These are phyloP conservation scores for Philaethria dido DNA, from an alignment of 2,888 invertebrate species.

Conservation along the genomic window DNA sequence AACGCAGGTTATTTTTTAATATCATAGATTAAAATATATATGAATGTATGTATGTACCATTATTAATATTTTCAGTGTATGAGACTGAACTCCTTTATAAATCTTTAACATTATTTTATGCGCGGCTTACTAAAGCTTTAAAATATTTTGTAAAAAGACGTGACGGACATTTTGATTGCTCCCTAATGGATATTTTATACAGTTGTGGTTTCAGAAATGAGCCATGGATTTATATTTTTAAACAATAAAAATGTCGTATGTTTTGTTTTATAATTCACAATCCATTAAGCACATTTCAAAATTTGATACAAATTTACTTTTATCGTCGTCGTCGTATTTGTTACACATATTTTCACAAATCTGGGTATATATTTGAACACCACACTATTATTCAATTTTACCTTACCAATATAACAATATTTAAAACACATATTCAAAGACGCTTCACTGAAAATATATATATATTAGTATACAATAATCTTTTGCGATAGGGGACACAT, in stretches of 20 bases:
- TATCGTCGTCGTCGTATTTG: too few species aligned
- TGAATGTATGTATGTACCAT: too few species aligned
- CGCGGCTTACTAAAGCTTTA: slow-evolving; percentile 36
- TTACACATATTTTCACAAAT: background rate
- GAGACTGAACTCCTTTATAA: slow-evolving; percentile 16
- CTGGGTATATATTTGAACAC: background rate
- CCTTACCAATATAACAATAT: slow-evolving; percentile 48
- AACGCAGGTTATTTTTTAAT: too few species aligned
- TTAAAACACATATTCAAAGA: slow-evolving; percentile 51
- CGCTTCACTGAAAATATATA: slow-evolving; percentile 37
- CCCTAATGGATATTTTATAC: slow-evolving; percentile 46
- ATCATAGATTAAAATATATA: too few species aligned
- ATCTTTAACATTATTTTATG: slow-evolving; percentile 37
- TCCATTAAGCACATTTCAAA: slow-evolving; percentile 34
- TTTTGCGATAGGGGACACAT: slow-evolving; percentile 20
- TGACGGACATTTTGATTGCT: slow-evolving; percentile 52
- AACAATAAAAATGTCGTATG: slow-evolving; percentile 40
- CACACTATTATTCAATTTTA: background rate
- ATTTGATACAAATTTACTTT: slow-evolving; percentile 17
- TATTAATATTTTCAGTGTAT: slow-evolving; percentile 5
- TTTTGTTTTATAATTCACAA: slow-evolving; percentile 34
- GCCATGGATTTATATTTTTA: slow-evolving; percentile 39
- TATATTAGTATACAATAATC: slow-evolving; percentile 56
- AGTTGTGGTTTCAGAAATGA: slow-evolving; percentile 43
- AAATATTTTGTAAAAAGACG: slow-evolving; percentile 50